phyloP scores from a whole-genome alignment of 1,140 invertebrate genomes.

The Drosophila pectinifera region DNA sequence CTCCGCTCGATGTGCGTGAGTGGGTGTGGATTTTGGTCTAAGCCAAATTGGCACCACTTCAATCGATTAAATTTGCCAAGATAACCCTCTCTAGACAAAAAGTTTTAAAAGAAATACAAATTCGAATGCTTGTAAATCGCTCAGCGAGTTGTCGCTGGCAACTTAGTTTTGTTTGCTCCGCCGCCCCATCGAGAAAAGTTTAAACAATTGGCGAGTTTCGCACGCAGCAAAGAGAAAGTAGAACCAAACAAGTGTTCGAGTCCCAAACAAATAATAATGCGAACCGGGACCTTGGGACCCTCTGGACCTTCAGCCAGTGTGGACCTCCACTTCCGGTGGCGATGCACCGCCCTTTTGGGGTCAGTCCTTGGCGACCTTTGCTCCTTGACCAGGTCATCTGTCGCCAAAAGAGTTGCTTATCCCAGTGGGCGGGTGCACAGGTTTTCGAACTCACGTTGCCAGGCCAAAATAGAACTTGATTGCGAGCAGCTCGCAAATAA shows the following conservation, averaged over 20 bases:
- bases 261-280: constrained; percentile 62
- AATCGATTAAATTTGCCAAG: constrained; percentile 67
- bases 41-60: constrained; percentile 68
- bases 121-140: constrained; percentile 49
- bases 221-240: constrained; percentile 8
- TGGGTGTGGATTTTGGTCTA: constrained; percentile 62
- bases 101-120: constrained; percentile 25
- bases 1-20: constrained; percentile 15
- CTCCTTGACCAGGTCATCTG: constrained; percentile 49
- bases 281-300: constrained; percentile 15
- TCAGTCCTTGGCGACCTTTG: constrained; percentile 63
- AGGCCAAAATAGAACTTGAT: constrained; percentile 60
- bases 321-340: constrained; percentile 64
- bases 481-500: constrained; percentile 46
- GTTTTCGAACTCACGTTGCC: constrained; percentile 29
- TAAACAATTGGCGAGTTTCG: constrained; percentile 50
- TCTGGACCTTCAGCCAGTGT: constrained; percentile 18
- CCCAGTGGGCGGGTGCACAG: constrained; percentile 26
- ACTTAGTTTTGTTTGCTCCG: constrained; percentile 50
- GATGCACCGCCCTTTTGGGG: constrained; percentile 58
- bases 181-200: constrained; percentile 40
- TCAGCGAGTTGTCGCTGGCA: constrained; percentile 42
- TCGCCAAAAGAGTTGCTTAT: constrained; percentile 38
- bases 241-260: constrained; percentile 15
- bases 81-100: constrained; percentile 22